Conservation (phyloP, 2,888 invertebrate genomes). For the Drosophila niveifrons region DNA sequence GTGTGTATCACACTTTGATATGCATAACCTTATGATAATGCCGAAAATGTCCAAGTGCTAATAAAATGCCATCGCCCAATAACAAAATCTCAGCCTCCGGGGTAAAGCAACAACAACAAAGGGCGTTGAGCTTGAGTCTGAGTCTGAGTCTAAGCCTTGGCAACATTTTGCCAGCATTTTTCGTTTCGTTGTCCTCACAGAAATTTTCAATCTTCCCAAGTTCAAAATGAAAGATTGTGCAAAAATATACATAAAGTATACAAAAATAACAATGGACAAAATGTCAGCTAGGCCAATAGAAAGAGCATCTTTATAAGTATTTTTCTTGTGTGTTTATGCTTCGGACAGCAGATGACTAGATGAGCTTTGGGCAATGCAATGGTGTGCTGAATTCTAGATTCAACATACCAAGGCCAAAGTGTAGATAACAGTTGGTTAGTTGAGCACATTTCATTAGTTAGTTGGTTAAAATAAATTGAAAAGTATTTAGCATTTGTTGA, state of each 20-base stretch:
- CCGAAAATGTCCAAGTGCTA: constrained; percentile 57
- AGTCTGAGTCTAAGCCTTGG: not conserved
- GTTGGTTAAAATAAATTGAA: not conserved
- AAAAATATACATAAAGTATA: constrained; percentile 60
- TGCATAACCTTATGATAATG: constrained; percentile 68
- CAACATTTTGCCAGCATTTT: constrained; percentile 21
- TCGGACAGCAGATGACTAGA: constrained; percentile 14
- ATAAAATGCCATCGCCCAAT: constrained; percentile 51
- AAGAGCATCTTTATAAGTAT: constrained; percentile 27
- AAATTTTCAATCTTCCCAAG: constrained; percentile 55
- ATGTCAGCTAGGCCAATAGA: constrained; percentile 24
- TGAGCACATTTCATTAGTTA: not conserved
- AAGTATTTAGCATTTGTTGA: not conserved
- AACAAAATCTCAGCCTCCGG: constrained; percentile 39
- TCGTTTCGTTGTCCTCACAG: constrained; percentile 19
- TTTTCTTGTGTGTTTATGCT: constrained; percentile 4
- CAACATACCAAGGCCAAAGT: not conserved
- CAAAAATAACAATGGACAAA: constrained; percentile 61
- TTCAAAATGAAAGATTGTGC: constrained; percentile 56
- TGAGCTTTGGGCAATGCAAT: constrained; percentile 1
- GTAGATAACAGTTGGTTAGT: not conserved
- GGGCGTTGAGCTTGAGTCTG: not conserved
- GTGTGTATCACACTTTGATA: constrained; percentile 38
- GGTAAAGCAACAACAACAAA: constrained; percentile 25
- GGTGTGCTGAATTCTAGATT: constrained; percentile 12